Evolutionary conservation across 2,113 vertebrate species (phyloP).

Genomic region (Dicentrarchus labrax): DNA sequence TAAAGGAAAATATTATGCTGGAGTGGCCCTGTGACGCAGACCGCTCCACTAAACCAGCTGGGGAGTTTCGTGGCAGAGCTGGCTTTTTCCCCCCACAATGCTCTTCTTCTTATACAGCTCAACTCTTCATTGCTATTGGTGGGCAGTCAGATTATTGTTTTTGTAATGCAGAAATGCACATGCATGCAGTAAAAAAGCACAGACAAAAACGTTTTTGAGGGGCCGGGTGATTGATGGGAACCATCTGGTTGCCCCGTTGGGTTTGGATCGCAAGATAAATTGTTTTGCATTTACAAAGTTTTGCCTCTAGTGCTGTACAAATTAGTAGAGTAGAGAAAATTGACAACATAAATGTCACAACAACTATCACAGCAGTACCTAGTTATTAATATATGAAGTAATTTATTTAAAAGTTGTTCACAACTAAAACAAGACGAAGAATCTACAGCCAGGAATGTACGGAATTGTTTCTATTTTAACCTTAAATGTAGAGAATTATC

Average conservation of each 20-base stretch:
- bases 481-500: background rate
- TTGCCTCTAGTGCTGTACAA: background rate
- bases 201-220: background rate
- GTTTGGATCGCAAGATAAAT: conserved; percentile 19
- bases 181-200: background rate
- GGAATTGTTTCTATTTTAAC: background rate
- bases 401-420: too few species aligned
- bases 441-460: background rate
- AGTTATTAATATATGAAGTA: background rate
- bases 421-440: background rate
- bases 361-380: background rate
- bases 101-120: conserved; percentile 9
- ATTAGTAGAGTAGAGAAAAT: background rate
- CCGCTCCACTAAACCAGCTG: conserved; percentile 39
- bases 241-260: conserved; percentile 48
- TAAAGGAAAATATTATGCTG: conserved; percentile 75
- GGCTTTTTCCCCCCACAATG: background rate
- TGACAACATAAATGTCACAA: background rate
- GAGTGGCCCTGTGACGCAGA: conserved; percentile 47
- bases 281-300: conserved; percentile 12
- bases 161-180: conserved; percentile 17
- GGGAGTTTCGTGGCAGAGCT: conserved; percentile 34
- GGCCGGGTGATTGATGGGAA: conserved; percentile 62
- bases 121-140: conserved; percentile 7
- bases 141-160: background rate